Percentiles rank a stretch among this genome's conserved stretches.
These are phyloP conservation scores for Drosophila persimilis DNA, from an alignment of 1,140 invertebrate species.

Conservation along the genomic window DNA sequence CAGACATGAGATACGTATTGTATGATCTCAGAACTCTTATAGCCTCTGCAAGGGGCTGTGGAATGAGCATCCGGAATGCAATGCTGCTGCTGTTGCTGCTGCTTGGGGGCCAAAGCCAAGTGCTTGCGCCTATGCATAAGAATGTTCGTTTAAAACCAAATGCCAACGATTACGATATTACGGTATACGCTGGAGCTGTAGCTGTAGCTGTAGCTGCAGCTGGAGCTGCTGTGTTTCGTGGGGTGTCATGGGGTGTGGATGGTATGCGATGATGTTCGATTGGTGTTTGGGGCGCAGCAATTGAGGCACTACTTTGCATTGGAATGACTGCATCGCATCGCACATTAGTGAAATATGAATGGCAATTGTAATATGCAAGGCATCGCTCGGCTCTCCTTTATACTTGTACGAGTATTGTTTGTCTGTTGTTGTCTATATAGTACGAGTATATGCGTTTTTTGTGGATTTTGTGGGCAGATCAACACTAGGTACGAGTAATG, in stretches of 20 bases:
- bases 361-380: conserved; percentile 48
- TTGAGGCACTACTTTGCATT: conserved; percentile 42
- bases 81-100: conserved; percentile 35
- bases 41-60: conserved; percentile 27
- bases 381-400: conserved; percentile 22
- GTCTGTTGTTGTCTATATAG: conserved; percentile 13
- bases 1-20: no score
- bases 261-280: background rate
- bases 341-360: conserved; percentile 54
- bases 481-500: conserved; percentile 50
- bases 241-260: no score
- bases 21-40: conserved; percentile 2
- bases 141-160: conserved; percentile 55
- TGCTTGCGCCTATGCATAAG: conserved; percentile 66
- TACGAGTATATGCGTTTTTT: conserved; percentile 1
- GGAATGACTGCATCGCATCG: conserved; percentile 60
- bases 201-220: conserved; percentile 28
- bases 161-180: conserved; percentile 61
- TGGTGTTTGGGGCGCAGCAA: conserved; percentile 45
- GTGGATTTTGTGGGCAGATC: conserved; percentile 34
- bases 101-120: conserved; percentile 42
- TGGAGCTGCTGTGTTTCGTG: background rate
- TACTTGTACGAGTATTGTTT: conserved; percentile 13
- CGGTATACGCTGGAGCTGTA: conserved; percentile 31
- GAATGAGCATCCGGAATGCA: conserved; percentile 46